Base-by-base conservation (phyloP, 2,113 vertebrate species). In the Cryptotis parvus region DNA sequence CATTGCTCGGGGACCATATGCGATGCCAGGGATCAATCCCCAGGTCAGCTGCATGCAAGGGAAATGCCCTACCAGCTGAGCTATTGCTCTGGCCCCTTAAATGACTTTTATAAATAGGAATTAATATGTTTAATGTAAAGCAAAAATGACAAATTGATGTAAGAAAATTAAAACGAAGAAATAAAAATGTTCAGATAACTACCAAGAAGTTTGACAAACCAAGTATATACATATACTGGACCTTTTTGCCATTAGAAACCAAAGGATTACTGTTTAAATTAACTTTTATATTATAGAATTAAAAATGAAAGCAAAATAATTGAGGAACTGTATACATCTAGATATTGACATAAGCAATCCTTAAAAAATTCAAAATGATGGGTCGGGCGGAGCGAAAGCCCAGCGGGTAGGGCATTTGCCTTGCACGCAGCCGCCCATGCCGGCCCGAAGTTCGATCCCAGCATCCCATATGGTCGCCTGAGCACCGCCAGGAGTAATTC, bases 151-250 rank as follows among this genome's bases (percentile, higher is more conserved):
- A 58, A 18, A 12, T 14, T 12, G 33, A 73, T 55, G 66, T 3
- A 72, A 52, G 49, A 69, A 79, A 66, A 89, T 49, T 69, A 33
- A 93, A 91, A 49, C 72, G 39, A 89, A 73, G 45, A 70, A 79
- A 93, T 88, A 88, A 84, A 52, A 63, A 45, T 89, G 73, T 65
- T 82, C 37, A 73, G 1, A 29, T 76, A n/a, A 86, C 20, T 77
- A 33, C 43, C 15, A 22, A 65, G 52, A 82, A 77, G 68, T 83
- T 65, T 69, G 33, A 37, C 26, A 24, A 22, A 16, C 2, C 55
- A 58, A 22, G 22, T 58, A 58, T 58, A 58, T 58, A 58, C 55
- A 58, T 58, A 18, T 84, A 55, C 78, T 70, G 24, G 41, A 58
- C 43, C 22, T 43, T 90, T 94, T 76, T 49, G 39, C 20, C 7